Evolutionary conservation across 2,113 vertebrate genomes (phyloP).

Genomic region (Proteles cristata): DNA sequence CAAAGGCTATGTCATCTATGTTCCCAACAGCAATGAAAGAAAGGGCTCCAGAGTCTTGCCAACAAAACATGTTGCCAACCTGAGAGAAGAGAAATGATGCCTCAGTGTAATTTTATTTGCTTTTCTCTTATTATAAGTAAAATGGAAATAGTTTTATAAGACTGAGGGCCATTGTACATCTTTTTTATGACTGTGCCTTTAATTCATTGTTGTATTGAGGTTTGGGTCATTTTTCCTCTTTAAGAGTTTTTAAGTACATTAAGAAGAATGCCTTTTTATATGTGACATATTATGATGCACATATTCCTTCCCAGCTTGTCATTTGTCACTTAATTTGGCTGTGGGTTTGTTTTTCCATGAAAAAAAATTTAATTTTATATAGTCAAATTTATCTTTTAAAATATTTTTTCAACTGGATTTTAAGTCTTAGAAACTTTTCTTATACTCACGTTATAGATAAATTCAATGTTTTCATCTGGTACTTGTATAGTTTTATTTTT

Average conservation of each 20-base stretch:
- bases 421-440: neutral
- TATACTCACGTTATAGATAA: neutral
- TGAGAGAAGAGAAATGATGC: neutral
- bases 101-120: conserved; percentile 24
- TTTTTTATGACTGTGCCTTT: neutral
- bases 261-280: neutral
- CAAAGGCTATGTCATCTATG: neutral
- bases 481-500: neutral
- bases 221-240: neutral
- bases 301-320: neutral
- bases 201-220: neutral
- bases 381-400: neutral
- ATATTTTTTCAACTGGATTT: neutral
- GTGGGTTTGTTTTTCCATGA: neutral
- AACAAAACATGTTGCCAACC: neutral
- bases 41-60: neutral
- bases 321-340: neutral
- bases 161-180: neutral
- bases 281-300: neutral
- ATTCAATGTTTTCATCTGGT: neutral
- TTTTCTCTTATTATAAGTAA: conserved; percentile 42
- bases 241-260: conserved; percentile 15
- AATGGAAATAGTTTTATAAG: neutral
- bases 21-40: neutral
- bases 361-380: neutral